Conservation (phyloP, 2,113 vertebrate genomes). For the Terrapene triunguis region DNA sequence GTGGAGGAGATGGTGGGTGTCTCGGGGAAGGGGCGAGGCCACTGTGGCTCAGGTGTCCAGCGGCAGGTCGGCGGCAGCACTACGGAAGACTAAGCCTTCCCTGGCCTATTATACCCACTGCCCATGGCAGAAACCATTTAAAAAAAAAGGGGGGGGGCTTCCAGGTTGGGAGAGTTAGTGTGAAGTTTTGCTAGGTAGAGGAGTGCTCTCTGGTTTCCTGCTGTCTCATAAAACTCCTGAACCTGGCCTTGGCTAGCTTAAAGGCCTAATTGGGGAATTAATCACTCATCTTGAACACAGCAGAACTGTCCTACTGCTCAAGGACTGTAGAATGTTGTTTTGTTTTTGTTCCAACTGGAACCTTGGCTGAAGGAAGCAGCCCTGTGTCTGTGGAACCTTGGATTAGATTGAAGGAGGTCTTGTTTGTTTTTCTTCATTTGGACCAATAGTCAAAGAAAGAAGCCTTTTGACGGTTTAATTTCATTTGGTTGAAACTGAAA, state of each 20-base stretch:
- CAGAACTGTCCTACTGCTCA: neutral
- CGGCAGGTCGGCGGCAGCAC: fast-evolving
- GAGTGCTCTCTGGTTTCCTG: neutral
- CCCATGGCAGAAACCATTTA: no score
- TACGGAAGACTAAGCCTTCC: no score
- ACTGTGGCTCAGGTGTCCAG: no score
- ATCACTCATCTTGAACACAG: neutral
- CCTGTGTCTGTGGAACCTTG: neutral
- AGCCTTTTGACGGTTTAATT: neutral
- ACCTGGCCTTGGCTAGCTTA: neutral
- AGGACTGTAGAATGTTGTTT: neutral
- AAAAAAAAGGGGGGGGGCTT: neutral
- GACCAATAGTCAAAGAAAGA: neutral
- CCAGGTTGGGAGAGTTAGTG: neutral
- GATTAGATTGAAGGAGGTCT: neutral
- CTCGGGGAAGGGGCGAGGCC: no score
- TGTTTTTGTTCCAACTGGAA: neutral
- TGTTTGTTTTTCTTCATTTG: neutral
- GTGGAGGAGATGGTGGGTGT: no score
- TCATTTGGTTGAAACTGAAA: neutral
- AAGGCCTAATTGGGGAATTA: neutral
- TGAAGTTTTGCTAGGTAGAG: neutral
- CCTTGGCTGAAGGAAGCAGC: neutral
- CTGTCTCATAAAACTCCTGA: neutral
- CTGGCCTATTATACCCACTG: no score